Percentiles rank a stretch among this genome's conserved stretches.
phyloP scores from a whole-genome alignment of 2,797 vertebrate genomes.

The Sorex maritimensis region DNA sequence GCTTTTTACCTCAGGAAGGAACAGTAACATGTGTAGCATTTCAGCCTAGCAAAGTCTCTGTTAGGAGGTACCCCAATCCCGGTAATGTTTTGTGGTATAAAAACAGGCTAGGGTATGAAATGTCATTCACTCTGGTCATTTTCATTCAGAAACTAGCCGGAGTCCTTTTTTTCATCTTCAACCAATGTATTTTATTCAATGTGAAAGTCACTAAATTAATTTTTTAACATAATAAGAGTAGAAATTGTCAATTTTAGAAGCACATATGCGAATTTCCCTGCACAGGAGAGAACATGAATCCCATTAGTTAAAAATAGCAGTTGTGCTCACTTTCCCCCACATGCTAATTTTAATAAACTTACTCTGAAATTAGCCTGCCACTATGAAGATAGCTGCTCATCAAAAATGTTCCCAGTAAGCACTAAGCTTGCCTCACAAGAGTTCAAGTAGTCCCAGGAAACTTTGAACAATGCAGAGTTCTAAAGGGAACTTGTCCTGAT shows the following conservation, averaged over 20 bases:
- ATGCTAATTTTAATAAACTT: conserved; percentile 87
- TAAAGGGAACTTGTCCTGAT: not conserved
- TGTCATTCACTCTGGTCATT: conserved; percentile 46
- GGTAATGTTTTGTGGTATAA: not conserved
- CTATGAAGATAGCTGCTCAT: conserved; percentile 82
- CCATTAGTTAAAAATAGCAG: conserved; percentile 86
- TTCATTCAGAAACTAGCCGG: conserved; percentile 72
- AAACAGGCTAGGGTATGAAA: not conserved
- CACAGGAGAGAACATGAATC: conserved; percentile 85
- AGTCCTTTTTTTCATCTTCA: conserved; percentile 62
- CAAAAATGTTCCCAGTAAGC: conserved; percentile 78
- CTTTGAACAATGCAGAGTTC: conserved; percentile 54
- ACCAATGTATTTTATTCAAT: conserved; percentile 73
- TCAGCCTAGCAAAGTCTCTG: not conserved
- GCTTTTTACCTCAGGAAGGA: not conserved
- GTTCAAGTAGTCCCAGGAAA: conserved; percentile 72
- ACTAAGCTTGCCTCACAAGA: conserved; percentile 68
- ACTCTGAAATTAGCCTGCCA: conserved; percentile 87
- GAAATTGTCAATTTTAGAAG: conserved; percentile 84
- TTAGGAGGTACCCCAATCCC: not conserved
- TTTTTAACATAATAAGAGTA: conserved; percentile 81
- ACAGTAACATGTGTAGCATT: not conserved
- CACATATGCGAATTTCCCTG: conserved; percentile 79
- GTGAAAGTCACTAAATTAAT: conserved; percentile 77
- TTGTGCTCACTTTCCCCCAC: conserved; percentile 78